Base-by-base conservation (phyloP, 2,797 vertebrate species). In the Microctenopoma steveboyesi region DNA sequence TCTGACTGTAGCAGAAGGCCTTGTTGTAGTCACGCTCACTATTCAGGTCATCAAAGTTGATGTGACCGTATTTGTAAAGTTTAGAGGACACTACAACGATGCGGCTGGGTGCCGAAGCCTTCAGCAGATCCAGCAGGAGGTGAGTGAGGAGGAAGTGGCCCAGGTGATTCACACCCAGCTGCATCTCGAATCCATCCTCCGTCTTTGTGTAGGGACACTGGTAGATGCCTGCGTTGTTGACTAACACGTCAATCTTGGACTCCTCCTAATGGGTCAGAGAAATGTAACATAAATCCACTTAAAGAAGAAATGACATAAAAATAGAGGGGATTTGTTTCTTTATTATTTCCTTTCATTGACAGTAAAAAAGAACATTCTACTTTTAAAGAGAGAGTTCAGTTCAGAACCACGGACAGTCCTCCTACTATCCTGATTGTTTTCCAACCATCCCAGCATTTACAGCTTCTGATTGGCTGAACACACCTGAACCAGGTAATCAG, bases 171-270 rank as follows among this genome's bases (percentile, higher is more conserved):
- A 99, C 97, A 0, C 95, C 96, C 0, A 98, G 92, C 60, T 99
- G 97, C 96, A 96, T 96, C 90, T 98, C 96, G 83, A 98, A 98
- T 1, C 96, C 97, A 8, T 98, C 97, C 84, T 96, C 96, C 0
- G 96, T 97, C 93, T 95, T 96, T 61, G 85, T 89, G 79, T 98
- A 97, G 0, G 97, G 97, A 83, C 97, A 99, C 85, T 97, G 97
- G 92, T 95, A 99, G 83, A 98, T 4, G n/a, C 97, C 97, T 0
- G 97, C 97, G 0, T 98, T 99, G 88, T 98, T 98, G 87, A 99
- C 93, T 53, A 99, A 92, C 55, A 98, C 96, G 45, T 99, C 96
- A 30, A 98, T 86, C 78, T 91, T 93, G 3, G 94, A 84, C 75
- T 94, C 93, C 74, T 94, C 91, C 93, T 94, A 56, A 59, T 45